Evolutionary conservation across 2,888 invertebrate genomes (phyloP), one percentile per base, ranked within the genome.

Genomic region (Gymnosoma rotundatum): DNA sequence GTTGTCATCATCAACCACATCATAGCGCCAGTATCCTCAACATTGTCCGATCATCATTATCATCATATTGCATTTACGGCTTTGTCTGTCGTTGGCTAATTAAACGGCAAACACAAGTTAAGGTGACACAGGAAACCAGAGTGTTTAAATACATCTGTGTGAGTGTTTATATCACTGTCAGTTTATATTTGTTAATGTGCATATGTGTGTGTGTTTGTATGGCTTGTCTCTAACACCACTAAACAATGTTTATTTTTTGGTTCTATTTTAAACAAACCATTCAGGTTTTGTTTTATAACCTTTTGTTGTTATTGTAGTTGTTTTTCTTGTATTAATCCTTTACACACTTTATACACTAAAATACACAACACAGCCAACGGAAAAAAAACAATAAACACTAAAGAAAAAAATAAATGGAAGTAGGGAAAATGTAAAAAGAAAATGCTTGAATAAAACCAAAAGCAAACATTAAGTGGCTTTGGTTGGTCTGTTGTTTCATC

Each of bases 61-160:
- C 75, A 79, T 80, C 80, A 76, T 70, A 32, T 64, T 73, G 67
- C 58, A 81, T 84, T 84, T 81, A 81, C 78, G 78, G 74, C 45
- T 74, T 84, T 74, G 69, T 81, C 81, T 84, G 78, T 81, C 64
- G 69, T 70, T 74, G 78, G 78, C 81, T 84, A 84, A 84, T 84
- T 84, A 84, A 84, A 84, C 84, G 81, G 81, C 84, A 84, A 81
- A 81, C 81, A 78, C 70, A 74, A 84, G 84, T 81, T 84, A 70
- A 81, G 84, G 84, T 84, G 84, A 84, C 74, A 84, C 84, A 69
- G 78, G 81, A 84, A 63, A 78, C 84, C 84, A 50, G 21, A 56
- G 72, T 66, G 66, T 73, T 69, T 72, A 45, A 54, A 61, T 58
- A 25, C 12, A 14, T 60, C 16, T 54, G 6, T 58, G 20, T 60